phyloP scores from a whole-genome alignment of 2,888 invertebrate genomes.

The Meandrusa payeni region DNA sequence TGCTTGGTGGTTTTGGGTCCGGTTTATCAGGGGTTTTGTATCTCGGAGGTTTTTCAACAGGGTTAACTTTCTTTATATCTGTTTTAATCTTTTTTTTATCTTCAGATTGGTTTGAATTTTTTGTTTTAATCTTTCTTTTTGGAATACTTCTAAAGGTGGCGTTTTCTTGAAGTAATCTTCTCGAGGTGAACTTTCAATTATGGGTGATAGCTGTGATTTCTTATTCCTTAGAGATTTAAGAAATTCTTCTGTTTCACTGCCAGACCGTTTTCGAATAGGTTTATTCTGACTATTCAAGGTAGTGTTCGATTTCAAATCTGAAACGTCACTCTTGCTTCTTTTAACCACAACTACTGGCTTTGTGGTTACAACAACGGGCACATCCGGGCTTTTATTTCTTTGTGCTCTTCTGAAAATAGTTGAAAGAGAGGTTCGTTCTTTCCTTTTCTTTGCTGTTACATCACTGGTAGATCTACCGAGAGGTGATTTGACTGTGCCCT shows the following conservation, averaged over 20 bases:
- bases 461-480: constrained; percentile 82
- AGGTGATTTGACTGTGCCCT: constrained; percentile 48
- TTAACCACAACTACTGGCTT: constrained; percentile 68
- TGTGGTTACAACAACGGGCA: constrained; percentile 69
- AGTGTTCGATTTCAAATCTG: constrained; percentile 80
- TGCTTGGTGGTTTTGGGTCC: constrained; percentile 65
- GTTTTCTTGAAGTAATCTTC: constrained; percentile 84
- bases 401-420: constrained; percentile 84
- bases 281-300: constrained; percentile 62
- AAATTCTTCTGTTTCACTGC: constrained; percentile 82
- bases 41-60: constrained; percentile 69
- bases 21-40: constrained; percentile 59
- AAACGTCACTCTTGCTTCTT: constrained; percentile 84
- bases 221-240: constrained; percentile 76
- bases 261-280: constrained; percentile 79
- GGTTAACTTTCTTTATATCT: constrained; percentile 66
- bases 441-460: constrained; percentile 68
- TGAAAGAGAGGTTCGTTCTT: constrained; percentile 83
- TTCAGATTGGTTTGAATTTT: constrained; percentile 48
- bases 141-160: constrained; percentile 60
- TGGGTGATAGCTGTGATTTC: constrained; percentile 88
- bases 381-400: constrained; percentile 71
- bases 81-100: constrained; percentile 38
- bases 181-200: constrained; percentile 87
- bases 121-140: constrained; percentile 58